Evolutionary conservation across 2,797 vertebrate genomes (phyloP), one percentile per base, ranked within the genome.

Genomic region (Phoebastria nigripes): DNA sequence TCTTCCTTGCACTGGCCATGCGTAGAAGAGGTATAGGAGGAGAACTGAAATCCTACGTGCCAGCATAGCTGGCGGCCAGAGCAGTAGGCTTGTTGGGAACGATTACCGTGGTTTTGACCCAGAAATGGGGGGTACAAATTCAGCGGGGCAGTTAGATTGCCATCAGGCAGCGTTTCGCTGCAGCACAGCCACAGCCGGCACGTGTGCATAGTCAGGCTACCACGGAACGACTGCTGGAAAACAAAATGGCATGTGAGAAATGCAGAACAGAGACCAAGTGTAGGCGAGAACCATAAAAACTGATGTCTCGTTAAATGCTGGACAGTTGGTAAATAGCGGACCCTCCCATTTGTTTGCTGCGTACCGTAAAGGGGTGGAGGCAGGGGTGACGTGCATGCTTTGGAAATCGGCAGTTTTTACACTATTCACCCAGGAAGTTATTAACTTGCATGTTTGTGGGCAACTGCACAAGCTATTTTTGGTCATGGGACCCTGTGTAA

Each of bases 401-500:
- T 88, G 90, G 90, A 87, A 88, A 95, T 83, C 52, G 20, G 91
- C 90, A 78, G 79, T 83, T 94, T 90, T 95, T 54, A 93, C 94
- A 81, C 91, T 78, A 19, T 77, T 97, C 96, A 96, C 97, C 97
- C 96, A 96, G 97, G 97, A 97, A 97, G 96, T 91, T 83, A 95
- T 90, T 96, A 95, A 97, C 96, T 96, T 93, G 95, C 89, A 96
- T 97, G 96, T 93, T 96, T 97, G 93, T 82, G 96, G 95, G 88
- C 89, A 96, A 97, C 96, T 96, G 94, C 92, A 88, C 87, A 29
- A 94, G 96, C 98, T 98, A 97, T 98, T 98, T 98, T 97, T 97
- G 97, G 97, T 95, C 95, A 97, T 95, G 67, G 88, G 97, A 98
- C 97, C 97, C 97, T 96, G 92, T 65, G 94, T 78, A 97, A 96